These are phyloP conservation scores for Bradysia coprophila DNA, from an alignment of 1,140 invertebrate genomes.

Conservation along the genomic window DNA sequence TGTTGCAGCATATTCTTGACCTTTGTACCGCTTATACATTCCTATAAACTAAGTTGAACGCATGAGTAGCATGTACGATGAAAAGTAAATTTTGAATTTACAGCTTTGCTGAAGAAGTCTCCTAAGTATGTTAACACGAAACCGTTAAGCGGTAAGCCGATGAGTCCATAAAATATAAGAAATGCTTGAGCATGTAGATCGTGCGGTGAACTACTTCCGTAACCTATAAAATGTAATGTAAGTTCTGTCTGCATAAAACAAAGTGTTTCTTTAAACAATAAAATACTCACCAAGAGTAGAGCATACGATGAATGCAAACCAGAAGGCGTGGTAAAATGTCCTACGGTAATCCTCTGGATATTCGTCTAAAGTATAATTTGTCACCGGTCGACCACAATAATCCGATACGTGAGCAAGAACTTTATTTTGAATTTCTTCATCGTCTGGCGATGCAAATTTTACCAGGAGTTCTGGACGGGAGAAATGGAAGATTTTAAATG, in stretches of 20 bases:
- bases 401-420: slow-evolving; percentile 38
- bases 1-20: slow-evolving; percentile 36
- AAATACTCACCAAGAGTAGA: no score
- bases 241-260: no score
- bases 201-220: slow-evolving; percentile 82
- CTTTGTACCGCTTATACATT: slow-evolving; percentile 56
- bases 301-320: slow-evolving; percentile 86
- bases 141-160: slow-evolving; percentile 87
- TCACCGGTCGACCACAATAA: slow-evolving; percentile 51
- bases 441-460: no score
- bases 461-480: no score
- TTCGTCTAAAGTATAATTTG: slow-evolving; percentile 34
- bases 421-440: slow-evolving; percentile 31
- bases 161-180: slow-evolving; percentile 81
- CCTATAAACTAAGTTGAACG: no score
- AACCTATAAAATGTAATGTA: no score
- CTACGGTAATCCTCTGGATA: slow-evolving; percentile 40
- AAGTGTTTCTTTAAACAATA: no score
- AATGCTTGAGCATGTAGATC: slow-evolving; percentile 57
- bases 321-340: slow-evolving; percentile 87
- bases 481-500: no score
- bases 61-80: no score
- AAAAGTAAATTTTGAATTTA: slow-evolving; percentile 20
- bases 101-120: slow-evolving; percentile 60
- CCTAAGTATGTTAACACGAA: slow-evolving; percentile 63